Percentiles rank a stretch among this genome's conserved stretches.
Conservation (phyloP, 2,113 vertebrate genomes). For the Sapajus apella region DNA sequence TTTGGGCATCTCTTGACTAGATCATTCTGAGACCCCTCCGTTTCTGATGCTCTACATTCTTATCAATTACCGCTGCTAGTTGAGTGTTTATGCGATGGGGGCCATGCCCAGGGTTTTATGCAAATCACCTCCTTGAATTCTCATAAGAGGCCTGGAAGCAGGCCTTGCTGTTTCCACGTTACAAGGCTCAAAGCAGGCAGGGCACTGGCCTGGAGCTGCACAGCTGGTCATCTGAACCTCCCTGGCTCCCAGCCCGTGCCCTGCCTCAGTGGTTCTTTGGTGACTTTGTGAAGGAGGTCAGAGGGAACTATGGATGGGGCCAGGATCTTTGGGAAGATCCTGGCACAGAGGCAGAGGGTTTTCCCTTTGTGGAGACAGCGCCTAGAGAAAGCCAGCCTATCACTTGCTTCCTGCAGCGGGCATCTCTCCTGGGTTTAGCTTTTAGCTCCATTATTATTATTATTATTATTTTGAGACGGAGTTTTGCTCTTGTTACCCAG, state of each 20-base stretch:
- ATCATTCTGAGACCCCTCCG: not conserved
- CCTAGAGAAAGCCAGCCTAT: not conserved
- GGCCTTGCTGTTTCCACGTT: not conserved
- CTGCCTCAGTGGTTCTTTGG: not conserved
- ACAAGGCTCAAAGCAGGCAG: not conserved
- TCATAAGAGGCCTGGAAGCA: not conserved
- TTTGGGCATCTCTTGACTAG: not conserved
- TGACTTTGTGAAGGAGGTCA: not conserved
- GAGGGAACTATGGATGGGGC: rapidly evolving
- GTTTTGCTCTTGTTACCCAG: too few relatives aligned
- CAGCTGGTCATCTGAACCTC: not conserved
- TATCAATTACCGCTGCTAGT: not conserved
- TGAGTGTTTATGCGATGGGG: not conserved
- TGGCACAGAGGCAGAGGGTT: rapidly evolving
- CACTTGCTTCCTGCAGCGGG: not conserved
- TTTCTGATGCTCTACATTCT: not conserved
- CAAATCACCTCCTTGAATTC: not conserved
- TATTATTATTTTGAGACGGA: too few relatives aligned
- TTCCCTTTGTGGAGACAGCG: not conserved
- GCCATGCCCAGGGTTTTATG: not conserved
- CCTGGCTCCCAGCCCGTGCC: not conserved
- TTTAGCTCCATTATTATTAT: too few relatives aligned
- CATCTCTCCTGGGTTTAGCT: not conserved
- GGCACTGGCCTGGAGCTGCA: not conserved
- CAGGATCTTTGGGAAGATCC: not conserved